Evolutionary conservation across 2,113 vertebrate genomes (phyloP).

Genomic region (Ailurus styani): DNA sequence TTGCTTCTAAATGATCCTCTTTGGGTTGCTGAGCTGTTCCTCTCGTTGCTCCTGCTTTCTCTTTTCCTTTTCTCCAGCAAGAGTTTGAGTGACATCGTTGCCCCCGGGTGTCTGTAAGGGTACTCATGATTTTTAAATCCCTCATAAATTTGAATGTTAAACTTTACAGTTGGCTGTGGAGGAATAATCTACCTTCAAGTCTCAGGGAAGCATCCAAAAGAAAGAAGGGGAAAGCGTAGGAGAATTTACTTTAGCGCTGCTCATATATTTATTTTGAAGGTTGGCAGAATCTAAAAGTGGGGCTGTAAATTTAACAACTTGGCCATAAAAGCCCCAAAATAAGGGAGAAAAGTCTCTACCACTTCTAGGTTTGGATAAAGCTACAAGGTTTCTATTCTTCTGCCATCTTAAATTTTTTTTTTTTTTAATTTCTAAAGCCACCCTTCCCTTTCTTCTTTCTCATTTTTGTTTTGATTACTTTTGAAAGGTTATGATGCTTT

Average conservation of each 20-base stretch:
- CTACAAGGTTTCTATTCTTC: conserved; percentile 7
- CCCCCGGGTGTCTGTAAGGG: background rate
- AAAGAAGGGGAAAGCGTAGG: conserved; percentile 3
- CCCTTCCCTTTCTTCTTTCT: conserved; percentile 8
- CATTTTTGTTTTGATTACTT: conserved; percentile 34
- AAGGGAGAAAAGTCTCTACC: conserved; percentile 19
- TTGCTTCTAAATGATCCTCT: background rate
- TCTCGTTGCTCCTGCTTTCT: background rate
- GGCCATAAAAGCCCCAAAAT: conserved; percentile 55
- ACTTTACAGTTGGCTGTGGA: background rate
- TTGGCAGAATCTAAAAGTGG: conserved; percentile 60
- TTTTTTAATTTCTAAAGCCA: conserved; percentile 23
- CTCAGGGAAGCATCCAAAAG: conserved; percentile 42
- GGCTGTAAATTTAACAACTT: conserved; percentile 59
- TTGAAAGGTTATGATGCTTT: conserved; percentile 38
- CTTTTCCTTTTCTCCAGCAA: background rate
- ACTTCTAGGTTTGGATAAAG: conserved; percentile 44
- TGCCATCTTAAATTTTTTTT: background rate
- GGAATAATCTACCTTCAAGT: conserved; percentile 17
- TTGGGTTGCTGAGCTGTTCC: background rate
- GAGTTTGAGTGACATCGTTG: background rate
- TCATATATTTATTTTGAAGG: conserved; percentile 66
- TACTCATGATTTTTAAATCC: conserved; percentile 26
- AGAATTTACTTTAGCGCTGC: conserved; percentile 59
- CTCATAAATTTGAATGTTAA: conserved; percentile 47